Evolutionary conservation across 2,888 invertebrate species (phyloP), one percentile per base, ranked within the genome.

Genomic region (Ochropacha duplaris): DNA sequence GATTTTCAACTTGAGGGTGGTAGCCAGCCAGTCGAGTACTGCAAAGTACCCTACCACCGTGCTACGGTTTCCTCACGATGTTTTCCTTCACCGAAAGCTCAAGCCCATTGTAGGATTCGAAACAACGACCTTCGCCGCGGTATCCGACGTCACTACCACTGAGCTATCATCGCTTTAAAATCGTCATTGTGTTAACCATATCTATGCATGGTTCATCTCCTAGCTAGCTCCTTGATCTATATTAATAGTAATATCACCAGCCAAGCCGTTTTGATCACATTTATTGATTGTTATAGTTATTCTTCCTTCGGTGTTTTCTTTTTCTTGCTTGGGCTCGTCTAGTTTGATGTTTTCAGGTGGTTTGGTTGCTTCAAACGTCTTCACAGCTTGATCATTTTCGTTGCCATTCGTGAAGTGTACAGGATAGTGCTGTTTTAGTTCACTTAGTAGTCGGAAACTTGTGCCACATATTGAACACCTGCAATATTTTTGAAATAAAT

Each of bases 351-450:
- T 49, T 49, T 26, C 19, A 1, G 39, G 56, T 49, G 24, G 22
- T 12, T 24, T 26, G 14, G 22, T n/a, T 50, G 22, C 19, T 26
- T 6, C 60, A 55, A 11, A 56, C 50, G 9, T 58, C 62, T 50
- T 59, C 68, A 58, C 49, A 54, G 12, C 59, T 63, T 1, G 68
- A 0, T 44, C n/a, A 19, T 3, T 19, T 64, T 3, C 71, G 58
- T n/a, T 70, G 51, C 69, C 79, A 50, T 78, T 76, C 4, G 76
- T 58, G 71, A 92, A 93, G 63, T 93, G 93, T 0, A 82, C 65
- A 0, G 93, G 91, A 44, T 93, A 93, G 64, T 93, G 93, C 0
- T 79, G 83, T 61, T 92, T 92, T 9, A 93, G 63, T 54, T 93
- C 93, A 5, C 84, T 85, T 55, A 83, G 73, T 0, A 93, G 75